These are phyloP conservation scores for Mormyrus proboscirostris DNA, from an alignment of 2,797 vertebrate species.

Conservation along the genomic window DNA sequence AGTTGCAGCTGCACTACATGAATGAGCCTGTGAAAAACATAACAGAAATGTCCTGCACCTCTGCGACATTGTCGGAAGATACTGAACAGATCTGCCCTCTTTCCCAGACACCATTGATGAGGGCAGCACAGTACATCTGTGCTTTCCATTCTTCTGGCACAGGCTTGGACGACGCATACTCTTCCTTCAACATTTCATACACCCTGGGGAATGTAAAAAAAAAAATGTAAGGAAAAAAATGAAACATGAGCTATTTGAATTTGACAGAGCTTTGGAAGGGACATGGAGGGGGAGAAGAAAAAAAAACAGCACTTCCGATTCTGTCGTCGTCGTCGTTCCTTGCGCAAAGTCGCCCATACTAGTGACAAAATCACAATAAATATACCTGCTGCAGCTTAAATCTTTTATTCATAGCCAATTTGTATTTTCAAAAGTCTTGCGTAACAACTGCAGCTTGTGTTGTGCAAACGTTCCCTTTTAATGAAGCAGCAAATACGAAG, in stretches of 20 bases:
- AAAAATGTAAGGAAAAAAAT: not conserved
- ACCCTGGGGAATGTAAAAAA: constrained; percentile 67
- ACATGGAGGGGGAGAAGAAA: not conserved
- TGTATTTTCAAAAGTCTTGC: not conserved
- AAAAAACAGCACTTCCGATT: not conserved
- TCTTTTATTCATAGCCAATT: not conserved
- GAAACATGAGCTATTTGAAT: not conserved
- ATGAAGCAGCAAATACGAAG: not conserved
- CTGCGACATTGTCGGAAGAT: constrained; percentile 53
- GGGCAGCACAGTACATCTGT: constrained; percentile 72
- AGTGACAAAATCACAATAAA: not conserved
- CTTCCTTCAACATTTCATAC: constrained; percentile 61
- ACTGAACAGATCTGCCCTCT: constrained; percentile 67
- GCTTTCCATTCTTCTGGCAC: constrained; percentile 61
- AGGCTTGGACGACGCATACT: constrained; percentile 55
- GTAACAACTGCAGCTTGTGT: not conserved
- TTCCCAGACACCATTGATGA: constrained; percentile 67
- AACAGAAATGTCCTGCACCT: constrained; percentile 61
- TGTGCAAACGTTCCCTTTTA: not conserved
- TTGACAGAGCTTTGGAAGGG: not conserved
- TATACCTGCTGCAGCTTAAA: not conserved
- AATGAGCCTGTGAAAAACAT: not conserved
- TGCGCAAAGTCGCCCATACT: not conserved
- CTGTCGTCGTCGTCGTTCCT: not conserved
- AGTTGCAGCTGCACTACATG: not conserved